A percentile compares a stretch with the other conserved stretches of the same genome.
These are phyloP conservation scores for Carapus acus DNA, from an alignment of 2,797 vertebrate genomes.

Conservation along the genomic window DNA sequence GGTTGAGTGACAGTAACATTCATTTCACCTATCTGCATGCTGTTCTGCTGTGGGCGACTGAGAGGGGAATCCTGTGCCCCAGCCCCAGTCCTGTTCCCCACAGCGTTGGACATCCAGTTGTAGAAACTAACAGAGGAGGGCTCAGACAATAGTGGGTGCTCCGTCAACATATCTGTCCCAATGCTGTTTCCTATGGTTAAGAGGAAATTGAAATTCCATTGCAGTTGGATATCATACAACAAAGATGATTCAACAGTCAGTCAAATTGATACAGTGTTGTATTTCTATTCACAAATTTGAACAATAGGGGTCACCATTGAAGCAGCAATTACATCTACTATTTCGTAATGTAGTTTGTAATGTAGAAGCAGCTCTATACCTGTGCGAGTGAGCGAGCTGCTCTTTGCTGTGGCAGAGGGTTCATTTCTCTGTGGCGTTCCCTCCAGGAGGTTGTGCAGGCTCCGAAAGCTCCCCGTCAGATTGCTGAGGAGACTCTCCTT, in stretches of 20 bases:
- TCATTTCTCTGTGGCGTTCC: constrained; percentile 84
- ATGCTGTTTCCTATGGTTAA: constrained; percentile 75
- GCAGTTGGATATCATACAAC: too few relatives aligned
- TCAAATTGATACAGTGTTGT: too few relatives aligned
- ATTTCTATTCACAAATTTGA: constrained; percentile 5
- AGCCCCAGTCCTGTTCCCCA: constrained; percentile 84
- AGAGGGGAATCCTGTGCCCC: constrained; percentile 81
- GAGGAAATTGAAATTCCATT: neutral
- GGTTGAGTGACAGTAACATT: too few relatives aligned
- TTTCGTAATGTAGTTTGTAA: neutral
- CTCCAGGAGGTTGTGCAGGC: constrained; percentile 93
- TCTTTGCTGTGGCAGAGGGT: constrained; percentile 78
- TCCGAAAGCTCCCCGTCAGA: constrained; percentile 94
- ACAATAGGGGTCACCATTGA: constrained; percentile 46
- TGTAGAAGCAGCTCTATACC: constrained; percentile 63
- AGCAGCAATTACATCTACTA: constrained; percentile 9
- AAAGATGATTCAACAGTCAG: too few relatives aligned
- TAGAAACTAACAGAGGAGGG: constrained; percentile 97
- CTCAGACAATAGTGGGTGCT: constrained; percentile 91
- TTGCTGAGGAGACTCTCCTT: constrained; percentile 97
- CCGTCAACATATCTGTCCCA: constrained; percentile 88
- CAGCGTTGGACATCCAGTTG: constrained; percentile 99
- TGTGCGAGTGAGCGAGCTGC: constrained; percentile 87
- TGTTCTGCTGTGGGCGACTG: constrained; percentile 86
- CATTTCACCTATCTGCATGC: constrained; percentile 85